These are phyloP conservation scores for Emydura subglobosa DNA, from an alignment of 2,113 vertebrate species.

Conservation along the genomic window DNA sequence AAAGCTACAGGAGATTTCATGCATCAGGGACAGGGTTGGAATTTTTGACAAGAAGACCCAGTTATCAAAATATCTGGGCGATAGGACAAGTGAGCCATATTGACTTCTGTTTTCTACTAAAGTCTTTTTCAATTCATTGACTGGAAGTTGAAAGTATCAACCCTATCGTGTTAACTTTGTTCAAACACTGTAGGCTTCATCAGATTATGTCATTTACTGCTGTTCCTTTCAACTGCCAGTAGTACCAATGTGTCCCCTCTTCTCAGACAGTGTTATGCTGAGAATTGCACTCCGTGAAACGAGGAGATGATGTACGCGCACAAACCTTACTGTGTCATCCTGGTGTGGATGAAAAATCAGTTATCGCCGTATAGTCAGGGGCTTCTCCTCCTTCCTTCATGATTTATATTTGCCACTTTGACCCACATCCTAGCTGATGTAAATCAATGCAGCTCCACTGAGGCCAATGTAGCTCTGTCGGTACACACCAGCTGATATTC, in stretches of 20 bases:
- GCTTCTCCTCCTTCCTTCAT: background rate
- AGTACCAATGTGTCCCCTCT: background rate
- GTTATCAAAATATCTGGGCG: background rate
- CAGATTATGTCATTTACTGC: slow-evolving; percentile 47
- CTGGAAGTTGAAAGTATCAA: background rate
- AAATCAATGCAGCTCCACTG: slow-evolving; percentile 25
- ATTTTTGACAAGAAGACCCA: slow-evolving; percentile 33
- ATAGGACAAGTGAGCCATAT: too few species aligned
- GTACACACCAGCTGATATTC: background rate
- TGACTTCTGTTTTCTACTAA: background rate
- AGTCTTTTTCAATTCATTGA: slow-evolving; percentile 28
- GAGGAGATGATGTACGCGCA: slow-evolving; percentile 11
- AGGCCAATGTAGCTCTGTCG: slow-evolving; percentile 29
- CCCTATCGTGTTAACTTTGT: slow-evolving; percentile 54
- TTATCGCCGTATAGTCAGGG: background rate
- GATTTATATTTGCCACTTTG: background rate
- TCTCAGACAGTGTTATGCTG: background rate
- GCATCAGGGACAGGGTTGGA: background rate
- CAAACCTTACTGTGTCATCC: background rate
- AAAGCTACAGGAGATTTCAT: slow-evolving; percentile 32
- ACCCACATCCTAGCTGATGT: background rate
- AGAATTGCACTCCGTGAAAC: background rate
- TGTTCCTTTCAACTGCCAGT: slow-evolving; percentile 63
- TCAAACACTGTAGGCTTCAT: background rate
- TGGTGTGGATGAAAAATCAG: background rate